A percentile compares a stretch with the other conserved stretches of the same genome.
Conservation (phyloP, 2,797 vertebrate species). For the Nothura maculosa region DNA sequence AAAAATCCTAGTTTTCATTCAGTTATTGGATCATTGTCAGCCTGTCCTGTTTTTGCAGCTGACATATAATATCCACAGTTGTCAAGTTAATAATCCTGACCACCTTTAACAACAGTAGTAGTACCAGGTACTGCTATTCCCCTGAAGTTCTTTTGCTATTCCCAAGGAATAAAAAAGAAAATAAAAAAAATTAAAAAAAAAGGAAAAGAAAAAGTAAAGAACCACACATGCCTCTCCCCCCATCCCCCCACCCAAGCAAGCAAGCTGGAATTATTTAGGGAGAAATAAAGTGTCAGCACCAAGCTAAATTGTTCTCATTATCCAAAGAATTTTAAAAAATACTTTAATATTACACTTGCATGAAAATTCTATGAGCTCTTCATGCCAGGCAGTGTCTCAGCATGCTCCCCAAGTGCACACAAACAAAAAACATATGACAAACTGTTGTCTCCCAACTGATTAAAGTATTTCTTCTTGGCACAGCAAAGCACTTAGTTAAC, state of each 20-base stretch:
- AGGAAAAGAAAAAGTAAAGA: background rate
- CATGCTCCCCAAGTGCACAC: constrained; percentile 59
- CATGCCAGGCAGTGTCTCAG: constrained; percentile 68
- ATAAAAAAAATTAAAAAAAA: background rate
- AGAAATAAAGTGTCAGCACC: constrained; percentile 67
- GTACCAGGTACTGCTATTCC: background rate
- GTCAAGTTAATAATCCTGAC: background rate
- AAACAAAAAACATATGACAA: constrained; percentile 77
- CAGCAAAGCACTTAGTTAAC: constrained; percentile 69
- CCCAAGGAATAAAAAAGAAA: background rate
- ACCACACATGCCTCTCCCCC: background rate
- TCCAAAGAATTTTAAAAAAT: constrained; percentile 53
- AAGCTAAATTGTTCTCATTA: constrained; percentile 59
- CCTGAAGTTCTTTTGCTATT: background rate
- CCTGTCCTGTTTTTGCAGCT: background rate
- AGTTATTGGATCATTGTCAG: background rate
- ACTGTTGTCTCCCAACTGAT: constrained; percentile 68
- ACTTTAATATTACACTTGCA: constrained; percentile 51
- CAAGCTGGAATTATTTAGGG: constrained; percentile 59
- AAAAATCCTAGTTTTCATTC: background rate
- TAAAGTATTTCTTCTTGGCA: constrained; percentile 76
- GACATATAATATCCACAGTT: background rate
- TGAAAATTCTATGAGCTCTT: constrained; percentile 60
- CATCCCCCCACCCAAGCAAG: background rate
- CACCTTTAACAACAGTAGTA: background rate